Base-by-base conservation (phyloP, 1,140 invertebrate species). In the Oncopeltus fasciatus region DNA sequence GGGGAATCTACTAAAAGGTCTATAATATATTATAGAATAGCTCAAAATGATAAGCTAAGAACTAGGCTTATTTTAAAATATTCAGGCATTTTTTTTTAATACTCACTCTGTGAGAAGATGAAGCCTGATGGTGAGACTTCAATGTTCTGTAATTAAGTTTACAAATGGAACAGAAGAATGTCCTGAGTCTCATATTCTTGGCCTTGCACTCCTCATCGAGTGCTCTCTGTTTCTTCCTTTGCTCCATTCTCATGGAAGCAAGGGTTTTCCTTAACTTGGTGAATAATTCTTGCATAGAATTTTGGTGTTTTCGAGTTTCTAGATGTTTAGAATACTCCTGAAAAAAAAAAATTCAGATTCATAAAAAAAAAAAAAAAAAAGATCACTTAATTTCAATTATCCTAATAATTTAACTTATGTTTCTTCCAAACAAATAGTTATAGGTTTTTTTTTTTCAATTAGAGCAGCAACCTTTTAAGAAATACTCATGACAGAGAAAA, bases 111-210 rank as follows among this genome's bases (percentile, higher is more conserved):
- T 90, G 87, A 5, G 83, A 81, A 62, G 86, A 81, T 9, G 85
- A 87, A 33, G 79, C 73, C 68, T 86, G 83, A 75, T 90, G 87
- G 46, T 84, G 80, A 57, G 81, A 79, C 68, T 86, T 84, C 12
- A 83, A 77, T 66, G 86, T 86, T 65, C 83, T 83, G 73, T 88
- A 87, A 72, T 88, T 88, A 63, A 90, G 76, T 64, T 88, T 87
- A 72, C 87, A 89, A 59, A 88, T 79, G 16, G 81, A 80, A 72
- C 87, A 89, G 70, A 85, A 88, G 57, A 81, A 79, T 21, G 83
- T 83, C 43, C 79, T 76, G 43, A 78, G 73, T 2, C 79, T 77
- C 27, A 86, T 73, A 14, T 66, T 80, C 79, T 65, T 82, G 81
- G n/a, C 78, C n/a, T 78, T 79, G 51, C 81, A 82, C 60, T 83